phyloP scores from a whole-genome alignment of 2,113 vertebrate species.

The Cyphomyrus plagiostoma region DNA sequence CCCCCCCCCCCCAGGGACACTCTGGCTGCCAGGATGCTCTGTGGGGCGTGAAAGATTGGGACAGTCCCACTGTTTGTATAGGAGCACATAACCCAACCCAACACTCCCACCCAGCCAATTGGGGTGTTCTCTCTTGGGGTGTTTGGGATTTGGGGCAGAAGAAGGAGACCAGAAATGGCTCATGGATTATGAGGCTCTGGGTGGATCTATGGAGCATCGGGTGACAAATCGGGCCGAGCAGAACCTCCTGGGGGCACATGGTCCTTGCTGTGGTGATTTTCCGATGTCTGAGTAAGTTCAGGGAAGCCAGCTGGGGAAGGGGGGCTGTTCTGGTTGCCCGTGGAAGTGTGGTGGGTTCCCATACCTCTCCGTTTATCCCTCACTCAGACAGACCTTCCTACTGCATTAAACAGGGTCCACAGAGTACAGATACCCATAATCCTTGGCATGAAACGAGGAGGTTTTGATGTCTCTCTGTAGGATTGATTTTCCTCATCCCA shows the following conservation, averaged over 20 bases:
- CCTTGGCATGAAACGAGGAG: conserved; percentile 16
- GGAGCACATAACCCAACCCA: background rate
- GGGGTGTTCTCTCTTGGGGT: background rate
- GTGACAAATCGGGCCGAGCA: background rate
- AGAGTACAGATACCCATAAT: conserved; percentile 28
- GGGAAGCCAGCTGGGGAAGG: too few relatives aligned
- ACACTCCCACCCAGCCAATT: too few relatives aligned
- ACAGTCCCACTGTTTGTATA: background rate
- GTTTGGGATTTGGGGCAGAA: background rate
- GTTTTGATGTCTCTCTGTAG: conserved; percentile 20
- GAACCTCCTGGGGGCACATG: background rate
- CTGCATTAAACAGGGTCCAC: conserved; percentile 29
- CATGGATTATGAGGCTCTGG: background rate
- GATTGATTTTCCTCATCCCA: conserved; percentile 15
- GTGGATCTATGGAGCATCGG: background rate
- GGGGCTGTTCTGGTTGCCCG: background rate
- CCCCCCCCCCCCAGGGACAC: background rate
- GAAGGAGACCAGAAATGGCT: background rate
- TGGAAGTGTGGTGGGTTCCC: background rate
- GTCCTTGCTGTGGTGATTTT: background rate
- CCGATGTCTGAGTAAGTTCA: background rate
- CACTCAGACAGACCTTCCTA: background rate
- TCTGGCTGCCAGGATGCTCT: background rate
- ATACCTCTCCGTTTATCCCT: background rate
- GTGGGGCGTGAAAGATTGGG: background rate